phyloP scores from a whole-genome alignment of 2,888 invertebrate genomes.

The Ectropis crepuscularia region DNA sequence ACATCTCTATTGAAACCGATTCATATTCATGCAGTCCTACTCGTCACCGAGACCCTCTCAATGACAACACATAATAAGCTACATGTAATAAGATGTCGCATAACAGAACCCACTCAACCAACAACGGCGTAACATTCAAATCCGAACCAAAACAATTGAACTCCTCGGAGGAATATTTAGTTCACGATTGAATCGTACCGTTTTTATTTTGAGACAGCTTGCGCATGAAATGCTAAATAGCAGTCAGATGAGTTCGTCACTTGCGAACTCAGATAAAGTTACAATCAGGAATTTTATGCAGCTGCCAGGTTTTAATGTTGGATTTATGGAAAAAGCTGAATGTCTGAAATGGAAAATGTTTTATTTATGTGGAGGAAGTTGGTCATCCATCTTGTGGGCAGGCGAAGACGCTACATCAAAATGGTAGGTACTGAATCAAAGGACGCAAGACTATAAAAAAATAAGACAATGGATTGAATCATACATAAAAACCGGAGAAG shows the following conservation, averaged over 20 bases:
- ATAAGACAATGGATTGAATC: constrained; percentile 16
- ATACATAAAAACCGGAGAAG: background rate
- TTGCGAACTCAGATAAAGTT: constrained; percentile 36
- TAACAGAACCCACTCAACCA: constrained; percentile 15
- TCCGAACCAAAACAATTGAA: constrained; percentile 4
- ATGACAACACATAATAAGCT: constrained; percentile 33
- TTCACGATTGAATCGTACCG: background rate
- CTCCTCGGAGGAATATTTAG: background rate
- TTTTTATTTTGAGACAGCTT: constrained; percentile 14
- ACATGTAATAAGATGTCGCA: constrained; percentile 20
- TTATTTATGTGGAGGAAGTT: constrained; percentile 37
- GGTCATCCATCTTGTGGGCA: constrained; percentile 34
- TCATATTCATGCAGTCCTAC: constrained; percentile 72
- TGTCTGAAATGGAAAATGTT: constrained; percentile 39
- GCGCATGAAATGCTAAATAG: constrained; percentile 54
- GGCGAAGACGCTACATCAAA: constrained; percentile 23
- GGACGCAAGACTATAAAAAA: constrained; percentile 23
- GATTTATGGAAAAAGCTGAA: constrained; percentile 45
- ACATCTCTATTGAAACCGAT: constrained; percentile 76
- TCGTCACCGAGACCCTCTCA: constrained; percentile 55
- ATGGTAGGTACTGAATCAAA: constrained; percentile 31
- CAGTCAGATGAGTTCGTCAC: constrained; percentile 59
- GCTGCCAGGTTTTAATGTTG: constrained; percentile 39
- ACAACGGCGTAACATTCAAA: constrained; percentile 4
- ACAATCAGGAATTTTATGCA: constrained; percentile 36